Conservation (phyloP, 2,797 vertebrate species). For the Erethizon dorsatum region DNA sequence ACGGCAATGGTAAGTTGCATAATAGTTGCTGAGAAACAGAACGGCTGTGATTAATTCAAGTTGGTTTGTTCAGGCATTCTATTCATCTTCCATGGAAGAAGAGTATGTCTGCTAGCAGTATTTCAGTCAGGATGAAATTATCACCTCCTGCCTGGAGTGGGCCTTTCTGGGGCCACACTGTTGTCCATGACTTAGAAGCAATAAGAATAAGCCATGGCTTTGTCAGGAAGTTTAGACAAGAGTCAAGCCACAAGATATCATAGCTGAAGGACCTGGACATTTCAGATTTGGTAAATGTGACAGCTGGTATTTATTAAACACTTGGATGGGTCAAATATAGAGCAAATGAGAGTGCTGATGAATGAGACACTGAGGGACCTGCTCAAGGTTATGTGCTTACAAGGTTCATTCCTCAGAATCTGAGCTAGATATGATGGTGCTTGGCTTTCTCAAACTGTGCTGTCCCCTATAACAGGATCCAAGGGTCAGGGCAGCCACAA, state of each 20-base stretch:
- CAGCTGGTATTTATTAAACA: background rate
- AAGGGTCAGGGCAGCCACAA: background rate
- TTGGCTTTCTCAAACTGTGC: background rate
- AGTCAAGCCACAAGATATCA: background rate
- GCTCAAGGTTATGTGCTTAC: background rate
- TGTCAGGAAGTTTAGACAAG: background rate
- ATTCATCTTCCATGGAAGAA: background rate
- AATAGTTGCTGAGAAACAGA: conserved; percentile 68
- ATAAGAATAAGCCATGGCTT: background rate
- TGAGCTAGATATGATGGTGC: background rate
- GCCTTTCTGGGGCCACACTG: background rate
- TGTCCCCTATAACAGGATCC: background rate
- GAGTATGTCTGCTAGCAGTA: background rate
- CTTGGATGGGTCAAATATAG: background rate
- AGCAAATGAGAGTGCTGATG: background rate
- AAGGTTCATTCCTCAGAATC: background rate
- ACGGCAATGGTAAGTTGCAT: conserved; percentile 40
- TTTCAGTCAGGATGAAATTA: background rate
- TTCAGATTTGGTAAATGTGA: background rate
- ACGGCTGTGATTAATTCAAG: conserved; percentile 60
- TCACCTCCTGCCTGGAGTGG: background rate
- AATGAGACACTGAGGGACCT: background rate
- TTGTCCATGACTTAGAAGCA: background rate
- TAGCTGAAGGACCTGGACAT: background rate
- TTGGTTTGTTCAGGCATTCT: conserved; percentile 28